These are phyloP conservation scores for Eupithecia inturbata DNA, from an alignment of 2,888 invertebrate genomes.

Conservation along the genomic window DNA sequence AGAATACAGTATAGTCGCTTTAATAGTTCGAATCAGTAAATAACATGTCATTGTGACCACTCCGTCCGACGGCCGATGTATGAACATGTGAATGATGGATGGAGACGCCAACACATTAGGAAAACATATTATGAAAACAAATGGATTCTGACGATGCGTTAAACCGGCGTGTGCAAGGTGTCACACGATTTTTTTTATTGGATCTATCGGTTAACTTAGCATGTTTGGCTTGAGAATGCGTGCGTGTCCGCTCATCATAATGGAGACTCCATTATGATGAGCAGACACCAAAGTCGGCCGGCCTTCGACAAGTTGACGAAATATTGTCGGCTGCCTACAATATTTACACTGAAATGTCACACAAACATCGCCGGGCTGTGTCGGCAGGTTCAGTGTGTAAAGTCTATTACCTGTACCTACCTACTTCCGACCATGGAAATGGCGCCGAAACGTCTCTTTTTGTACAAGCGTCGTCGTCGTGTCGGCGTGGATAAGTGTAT, in stretches of 20 bases:
- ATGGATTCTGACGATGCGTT: not conserved
- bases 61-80: constrained; percentile 7
- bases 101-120: not conserved
- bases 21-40: not conserved
- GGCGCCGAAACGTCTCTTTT: constrained; percentile 9
- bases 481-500: too few relatives aligned
- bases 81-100: constrained; percentile 41
- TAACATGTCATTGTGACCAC: constrained; percentile 16
- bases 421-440: constrained; percentile 15
- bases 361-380: not conserved
- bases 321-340: too few relatives aligned
- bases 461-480: too few relatives aligned
- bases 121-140: not conserved
- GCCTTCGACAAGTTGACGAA: too few relatives aligned
- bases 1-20: not conserved
- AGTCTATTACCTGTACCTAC: too few relatives aligned
- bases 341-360: not conserved
- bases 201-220: too few relatives aligned
- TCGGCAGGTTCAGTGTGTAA: not conserved
- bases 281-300: too few relatives aligned
- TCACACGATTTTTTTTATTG: too few relatives aligned
- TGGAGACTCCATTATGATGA: too few relatives aligned
- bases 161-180: not conserved
- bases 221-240: too few relatives aligned
- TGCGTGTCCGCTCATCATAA: too few relatives aligned